phyloP scores from a whole-genome alignment of 2,797 vertebrate genomes.

The Aldrovandia affinis region DNA sequence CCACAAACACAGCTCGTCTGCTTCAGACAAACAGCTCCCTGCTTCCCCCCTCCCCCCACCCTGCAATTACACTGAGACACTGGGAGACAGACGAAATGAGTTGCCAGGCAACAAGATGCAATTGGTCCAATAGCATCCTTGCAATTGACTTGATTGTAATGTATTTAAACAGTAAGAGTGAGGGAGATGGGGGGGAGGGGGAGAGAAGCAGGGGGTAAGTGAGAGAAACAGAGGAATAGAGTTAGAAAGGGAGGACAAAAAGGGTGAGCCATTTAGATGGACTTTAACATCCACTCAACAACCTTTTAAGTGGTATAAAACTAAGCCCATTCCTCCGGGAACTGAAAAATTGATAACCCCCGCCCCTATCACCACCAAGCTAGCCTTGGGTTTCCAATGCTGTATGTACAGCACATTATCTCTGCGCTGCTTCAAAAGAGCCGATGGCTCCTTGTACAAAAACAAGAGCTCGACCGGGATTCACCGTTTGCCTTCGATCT shows the following conservation, averaged over 20 bases:
- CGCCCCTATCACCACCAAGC: not conserved
- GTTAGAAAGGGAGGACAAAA: constrained; percentile 34
- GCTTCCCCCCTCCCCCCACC: constrained; percentile 55
- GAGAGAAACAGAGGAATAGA: constrained; percentile 42
- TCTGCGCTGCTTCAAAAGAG: not conserved
- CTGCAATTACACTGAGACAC: constrained; percentile 76
- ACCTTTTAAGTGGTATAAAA: constrained; percentile 18
- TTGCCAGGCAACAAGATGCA: constrained; percentile 82
- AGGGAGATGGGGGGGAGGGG: constrained; percentile 8
- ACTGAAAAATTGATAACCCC: constrained; percentile 6
- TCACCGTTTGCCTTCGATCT: not conserved
- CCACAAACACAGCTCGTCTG: constrained; percentile 14
- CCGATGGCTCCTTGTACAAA: not conserved
- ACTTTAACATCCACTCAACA: constrained; percentile 38
- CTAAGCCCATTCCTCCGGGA: constrained; percentile 24
- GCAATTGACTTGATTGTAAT: constrained; percentile 77
- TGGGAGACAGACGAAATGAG: constrained; percentile 75
- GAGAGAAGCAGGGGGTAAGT: constrained; percentile 34
- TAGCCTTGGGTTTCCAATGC: not conserved
- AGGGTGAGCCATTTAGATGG: constrained; percentile 20
- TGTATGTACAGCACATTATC: not conserved
- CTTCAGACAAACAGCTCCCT: constrained; percentile 14
- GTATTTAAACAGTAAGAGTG: constrained; percentile 69
- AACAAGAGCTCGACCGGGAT: not conserved
- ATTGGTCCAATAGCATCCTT: constrained; percentile 77